Conservation (phyloP, 1,140 invertebrate genomes). For the Drosophila cardini region DNA sequence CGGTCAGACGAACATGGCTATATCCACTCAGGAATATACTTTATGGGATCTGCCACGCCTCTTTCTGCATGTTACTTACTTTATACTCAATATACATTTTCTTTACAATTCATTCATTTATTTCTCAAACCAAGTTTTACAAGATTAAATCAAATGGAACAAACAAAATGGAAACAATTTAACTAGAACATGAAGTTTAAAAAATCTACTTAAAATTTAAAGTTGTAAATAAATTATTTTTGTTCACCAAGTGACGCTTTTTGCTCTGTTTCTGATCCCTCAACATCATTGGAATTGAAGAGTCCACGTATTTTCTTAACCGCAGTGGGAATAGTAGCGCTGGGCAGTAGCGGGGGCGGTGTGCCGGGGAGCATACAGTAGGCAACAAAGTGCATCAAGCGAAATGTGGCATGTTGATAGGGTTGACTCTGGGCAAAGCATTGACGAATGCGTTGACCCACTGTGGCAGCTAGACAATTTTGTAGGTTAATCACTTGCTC, state of each 20-base stretch:
- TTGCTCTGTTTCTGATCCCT: neutral
- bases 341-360: constrained; percentile 39
- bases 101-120: too few relatives aligned
- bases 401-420: constrained; percentile 67
- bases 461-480: constrained; percentile 69
- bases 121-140: neutral
- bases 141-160: neutral
- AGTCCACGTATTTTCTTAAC: constrained; percentile 41
- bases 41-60: too few relatives aligned
- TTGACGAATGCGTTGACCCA: constrained; percentile 69
- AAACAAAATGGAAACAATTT: neutral
- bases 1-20: too few relatives aligned
- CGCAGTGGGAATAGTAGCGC: constrained; percentile 32
- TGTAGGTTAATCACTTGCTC: constrained; percentile 55
- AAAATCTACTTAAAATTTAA: constrained; percentile 7
- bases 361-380: constrained; percentile 67
- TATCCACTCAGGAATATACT: too few relatives aligned
- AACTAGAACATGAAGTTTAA: neutral
- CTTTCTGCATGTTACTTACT: too few relatives aligned
- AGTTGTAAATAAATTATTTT: neutral
- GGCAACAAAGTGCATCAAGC: constrained; percentile 69
- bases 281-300: constrained; percentile 24
- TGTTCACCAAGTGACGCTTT: neutral
- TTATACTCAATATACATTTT: too few relatives aligned
- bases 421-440: constrained; percentile 53